A percentile compares a stretch with the other conserved stretches of the same genome.
Conservation (phyloP, 2,113 vertebrate species). For the Tor tambroides region DNA sequence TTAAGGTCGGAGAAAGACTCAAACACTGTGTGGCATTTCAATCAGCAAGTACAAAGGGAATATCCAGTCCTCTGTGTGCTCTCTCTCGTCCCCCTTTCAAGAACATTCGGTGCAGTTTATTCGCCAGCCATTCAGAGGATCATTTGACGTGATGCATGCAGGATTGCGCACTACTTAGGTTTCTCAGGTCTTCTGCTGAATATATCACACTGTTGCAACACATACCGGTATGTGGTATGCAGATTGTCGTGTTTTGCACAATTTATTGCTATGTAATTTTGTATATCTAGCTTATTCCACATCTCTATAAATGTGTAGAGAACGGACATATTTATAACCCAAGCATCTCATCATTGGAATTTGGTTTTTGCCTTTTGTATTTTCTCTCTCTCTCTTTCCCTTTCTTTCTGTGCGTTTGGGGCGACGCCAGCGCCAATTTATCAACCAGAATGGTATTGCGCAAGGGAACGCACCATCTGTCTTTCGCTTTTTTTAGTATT, state of each 20-base stretch:
- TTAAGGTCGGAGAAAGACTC: slow-evolving; percentile 72
- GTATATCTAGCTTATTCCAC: neutral
- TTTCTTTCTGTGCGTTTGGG: neutral
- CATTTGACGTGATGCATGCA: slow-evolving; percentile 55
- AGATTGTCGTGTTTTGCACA: slow-evolving; percentile 37
- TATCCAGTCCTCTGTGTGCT: slow-evolving; percentile 44
- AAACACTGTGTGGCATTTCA: slow-evolving; percentile 50
- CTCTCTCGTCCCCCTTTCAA: slow-evolving; percentile 51
- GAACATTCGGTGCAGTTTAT: slow-evolving; percentile 57
- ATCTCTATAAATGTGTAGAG: neutral
- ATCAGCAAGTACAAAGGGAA: slow-evolving; percentile 57
- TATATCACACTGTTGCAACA: slow-evolving; percentile 32
- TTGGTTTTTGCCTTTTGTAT: neutral
- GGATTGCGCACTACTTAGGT: slow-evolving; percentile 40
- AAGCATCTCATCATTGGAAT: slow-evolving; percentile 6
- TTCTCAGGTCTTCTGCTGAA: slow-evolving; percentile 32
- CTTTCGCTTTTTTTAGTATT: neutral
- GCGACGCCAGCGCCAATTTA: neutral
- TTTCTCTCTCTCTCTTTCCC: neutral
- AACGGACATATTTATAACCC: neutral
- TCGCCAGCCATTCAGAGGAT: slow-evolving; percentile 53
- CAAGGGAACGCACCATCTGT: slow-evolving; percentile 21
- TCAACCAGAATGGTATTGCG: neutral
- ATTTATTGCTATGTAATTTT: slow-evolving; percentile 20
- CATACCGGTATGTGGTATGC: slow-evolving; percentile 48